Conservation (phyloP, 1,140 invertebrate genomes). For the Eupristina koningsbergeri region DNA sequence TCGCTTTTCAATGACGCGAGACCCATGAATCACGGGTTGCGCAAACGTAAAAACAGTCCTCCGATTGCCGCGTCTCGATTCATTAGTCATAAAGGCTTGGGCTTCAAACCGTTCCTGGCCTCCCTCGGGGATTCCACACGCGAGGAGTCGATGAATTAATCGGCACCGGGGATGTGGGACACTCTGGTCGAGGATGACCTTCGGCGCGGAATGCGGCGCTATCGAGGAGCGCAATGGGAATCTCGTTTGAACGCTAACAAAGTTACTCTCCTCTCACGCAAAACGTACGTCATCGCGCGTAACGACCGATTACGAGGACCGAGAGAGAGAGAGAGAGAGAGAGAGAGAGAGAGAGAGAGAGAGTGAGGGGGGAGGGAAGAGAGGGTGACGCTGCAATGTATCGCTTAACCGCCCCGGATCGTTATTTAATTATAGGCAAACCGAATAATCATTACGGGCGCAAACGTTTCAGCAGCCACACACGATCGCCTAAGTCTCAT, state of each 20-base stretch:
- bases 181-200: slow-evolving; percentile 44
- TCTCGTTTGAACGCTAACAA: slow-evolving; percentile 68
- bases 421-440: slow-evolving; percentile 73
- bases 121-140: neutral
- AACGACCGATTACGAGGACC: slow-evolving; percentile 71
- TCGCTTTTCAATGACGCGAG: neutral
- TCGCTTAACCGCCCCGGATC: slow-evolving; percentile 64
- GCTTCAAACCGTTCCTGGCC: neutral
- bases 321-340: slow-evolving; percentile 54
- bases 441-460: slow-evolving; percentile 71
- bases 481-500: neutral
- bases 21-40: slow-evolving; percentile 32
- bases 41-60: slow-evolving; percentile 19
- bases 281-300: slow-evolving; percentile 72
- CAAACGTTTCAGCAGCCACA: slow-evolving; percentile 60
- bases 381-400: slow-evolving; percentile 42
- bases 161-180: slow-evolving; percentile 30
- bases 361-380: slow-evolving; percentile 26
- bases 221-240: slow-evolving; percentile 57
- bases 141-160: slow-evolving; percentile 23
- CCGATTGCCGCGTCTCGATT: slow-evolving; percentile 8
- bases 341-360: slow-evolving; percentile 57
- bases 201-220: slow-evolving; percentile 35
- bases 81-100: slow-evolving; percentile 28
- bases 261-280: slow-evolving; percentile 57